Evolutionary conservation across 2,888 invertebrate genomes (phyloP).

Genomic region (Physocephala rufipes): DNA sequence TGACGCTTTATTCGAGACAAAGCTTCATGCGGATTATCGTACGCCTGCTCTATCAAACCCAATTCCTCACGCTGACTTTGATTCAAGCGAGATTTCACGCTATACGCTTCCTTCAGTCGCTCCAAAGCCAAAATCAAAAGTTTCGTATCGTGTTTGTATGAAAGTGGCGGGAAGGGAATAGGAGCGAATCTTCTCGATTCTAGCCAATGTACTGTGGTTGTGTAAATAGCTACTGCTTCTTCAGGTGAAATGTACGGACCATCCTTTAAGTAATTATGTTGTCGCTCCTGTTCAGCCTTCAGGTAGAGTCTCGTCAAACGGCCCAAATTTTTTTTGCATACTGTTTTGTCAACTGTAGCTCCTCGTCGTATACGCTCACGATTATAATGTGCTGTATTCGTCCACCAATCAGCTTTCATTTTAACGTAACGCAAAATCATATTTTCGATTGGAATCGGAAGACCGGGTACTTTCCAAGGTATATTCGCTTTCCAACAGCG

Average conservation of each 20-base stretch:
- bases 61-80: slow-evolving; percentile 99
- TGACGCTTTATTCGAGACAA: slow-evolving; percentile 99
- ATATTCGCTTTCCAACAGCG: slow-evolving; percentile 99
- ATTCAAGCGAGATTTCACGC: slow-evolving; percentile 96
- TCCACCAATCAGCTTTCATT: slow-evolving; percentile 99
- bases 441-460: slow-evolving; percentile 99
- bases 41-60: slow-evolving; percentile 98
- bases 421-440: slow-evolving; percentile 99
- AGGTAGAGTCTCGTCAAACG: slow-evolving; percentile 95
- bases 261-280: slow-evolving; percentile 99
- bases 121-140: slow-evolving; percentile 96
- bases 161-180: slow-evolving; percentile 98
- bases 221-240: slow-evolving; percentile 99
- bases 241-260: slow-evolving; percentile 99
- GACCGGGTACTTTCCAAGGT: slow-evolving; percentile 99
- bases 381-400: slow-evolving; percentile 99
- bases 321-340: slow-evolving; percentile 99
- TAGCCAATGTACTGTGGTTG: slow-evolving; percentile 99
- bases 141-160: slow-evolving; percentile 99
- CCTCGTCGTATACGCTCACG: slow-evolving; percentile 97
- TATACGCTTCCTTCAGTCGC: slow-evolving; percentile 96
- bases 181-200: slow-evolving; percentile 98
- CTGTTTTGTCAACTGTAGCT: slow-evolving; percentile 99
- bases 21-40: slow-evolving; percentile 99
- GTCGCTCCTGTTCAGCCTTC: slow-evolving; percentile 98